phyloP scores from a whole-genome alignment of 2,888 invertebrate genomes.

The Charanyca ferruginea region DNA sequence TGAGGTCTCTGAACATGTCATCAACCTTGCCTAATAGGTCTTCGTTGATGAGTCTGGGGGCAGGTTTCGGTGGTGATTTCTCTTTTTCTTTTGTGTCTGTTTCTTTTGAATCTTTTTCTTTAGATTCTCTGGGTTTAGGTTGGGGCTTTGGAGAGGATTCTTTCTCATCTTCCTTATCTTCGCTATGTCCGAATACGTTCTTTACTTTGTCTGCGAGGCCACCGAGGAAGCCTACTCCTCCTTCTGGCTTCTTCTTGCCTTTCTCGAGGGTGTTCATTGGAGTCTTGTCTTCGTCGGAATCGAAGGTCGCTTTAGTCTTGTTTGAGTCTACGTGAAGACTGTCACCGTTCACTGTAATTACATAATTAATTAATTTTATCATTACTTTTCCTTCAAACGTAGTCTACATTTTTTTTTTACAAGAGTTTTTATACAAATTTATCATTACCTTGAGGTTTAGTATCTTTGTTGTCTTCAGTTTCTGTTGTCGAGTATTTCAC shows the following conservation, averaged over 20 bases:
- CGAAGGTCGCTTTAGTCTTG: constrained; percentile 90
- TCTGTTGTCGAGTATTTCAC: constrained; percentile 81
- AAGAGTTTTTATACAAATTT: not conserved
- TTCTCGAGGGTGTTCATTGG: constrained; percentile 90
- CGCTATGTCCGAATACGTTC: constrained; percentile 85
- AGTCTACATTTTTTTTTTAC: not conserved
- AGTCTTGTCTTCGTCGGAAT: constrained; percentile 90
- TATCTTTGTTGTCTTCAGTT: constrained; percentile 71
- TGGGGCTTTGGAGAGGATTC: constrained; percentile 80
- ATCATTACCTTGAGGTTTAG: constrained; percentile 81
- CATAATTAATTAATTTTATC: not conserved
- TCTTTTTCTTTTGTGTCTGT: constrained; percentile 73
- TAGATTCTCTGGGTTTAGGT: constrained; percentile 77
- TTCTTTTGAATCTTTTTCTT: constrained; percentile 52
- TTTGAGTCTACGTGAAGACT: constrained; percentile 84
- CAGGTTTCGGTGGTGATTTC: constrained; percentile 84
- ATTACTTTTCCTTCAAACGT: not conserved
- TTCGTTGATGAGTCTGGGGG: constrained; percentile 86
- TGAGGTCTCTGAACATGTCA: constrained; percentile 89
- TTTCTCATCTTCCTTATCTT: constrained; percentile 81
- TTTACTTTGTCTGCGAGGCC: constrained; percentile 85
- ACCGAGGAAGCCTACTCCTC: constrained; percentile 79
- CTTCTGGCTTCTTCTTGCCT: constrained; percentile 87
- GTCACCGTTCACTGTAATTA: constrained; percentile 84
- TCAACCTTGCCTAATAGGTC: constrained; percentile 88